These are phyloP conservation scores for Hybognathus amarus DNA, from an alignment of 2,797 vertebrate genomes.

Conservation along the genomic window DNA sequence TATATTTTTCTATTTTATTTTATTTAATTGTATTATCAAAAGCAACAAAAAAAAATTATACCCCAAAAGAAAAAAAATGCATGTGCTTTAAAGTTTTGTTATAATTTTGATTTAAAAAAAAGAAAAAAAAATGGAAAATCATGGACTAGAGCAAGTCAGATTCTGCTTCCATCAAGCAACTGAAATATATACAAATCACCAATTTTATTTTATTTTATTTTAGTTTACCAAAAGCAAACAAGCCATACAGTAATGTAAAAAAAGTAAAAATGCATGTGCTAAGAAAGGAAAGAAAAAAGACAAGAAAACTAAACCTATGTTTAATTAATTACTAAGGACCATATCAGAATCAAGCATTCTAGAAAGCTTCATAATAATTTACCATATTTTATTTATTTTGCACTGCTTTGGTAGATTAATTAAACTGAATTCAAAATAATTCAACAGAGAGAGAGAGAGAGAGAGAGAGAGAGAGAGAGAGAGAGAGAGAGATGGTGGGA, in stretches of 20 bases:
- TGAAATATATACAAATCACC: background rate
- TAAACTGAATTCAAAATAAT: background rate
- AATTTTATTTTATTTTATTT: no score
- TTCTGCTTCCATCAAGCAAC: background rate
- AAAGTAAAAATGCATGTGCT: background rate
- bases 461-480: background rate
- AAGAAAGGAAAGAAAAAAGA: background rate
- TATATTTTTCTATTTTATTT: no score
- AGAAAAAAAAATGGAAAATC: background rate
- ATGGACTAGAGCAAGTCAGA: background rate
- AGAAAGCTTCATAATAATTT: background rate
- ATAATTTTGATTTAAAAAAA: background rate
- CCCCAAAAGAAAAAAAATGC: background rate
- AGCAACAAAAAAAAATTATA: background rate
- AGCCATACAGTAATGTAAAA: background rate
- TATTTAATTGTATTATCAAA: background rate
- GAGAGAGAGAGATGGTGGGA: background rate
- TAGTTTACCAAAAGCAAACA: background rate
- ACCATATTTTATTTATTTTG: background rate
- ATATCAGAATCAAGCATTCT: background rate
- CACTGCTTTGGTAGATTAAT: slow-evolving; percentile 1
- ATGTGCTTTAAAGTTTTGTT: background rate
- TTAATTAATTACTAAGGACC: background rate
- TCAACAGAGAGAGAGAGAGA: background rate
- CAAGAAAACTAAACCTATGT: background rate